These are phyloP conservation scores for Eupithecia exiguata DNA, from an alignment of 2,888 invertebrate genomes.

Conservation along the genomic window DNA sequence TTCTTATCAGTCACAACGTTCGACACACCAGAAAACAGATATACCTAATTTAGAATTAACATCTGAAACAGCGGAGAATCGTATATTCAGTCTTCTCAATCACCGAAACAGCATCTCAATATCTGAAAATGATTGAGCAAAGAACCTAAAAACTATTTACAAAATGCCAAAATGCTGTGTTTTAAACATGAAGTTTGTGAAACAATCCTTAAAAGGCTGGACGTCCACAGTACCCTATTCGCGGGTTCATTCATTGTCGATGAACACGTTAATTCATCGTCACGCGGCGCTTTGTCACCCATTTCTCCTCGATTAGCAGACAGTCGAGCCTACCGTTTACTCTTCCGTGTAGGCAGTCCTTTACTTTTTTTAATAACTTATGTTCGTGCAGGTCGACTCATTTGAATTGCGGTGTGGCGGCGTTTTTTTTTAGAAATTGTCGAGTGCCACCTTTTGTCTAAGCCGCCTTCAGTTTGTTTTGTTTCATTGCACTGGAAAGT, in stretches of 20 bases:
- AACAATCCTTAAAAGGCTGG: neutral
- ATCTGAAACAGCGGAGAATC: neutral
- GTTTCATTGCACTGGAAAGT: conserved; percentile 33
- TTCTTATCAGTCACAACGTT: neutral
- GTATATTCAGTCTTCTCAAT: neutral
- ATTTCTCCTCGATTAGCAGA: conserved; percentile 14
- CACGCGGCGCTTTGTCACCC: neutral
- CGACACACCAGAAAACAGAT: neutral
- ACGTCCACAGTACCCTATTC: neutral
- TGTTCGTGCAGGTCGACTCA: conserved; percentile 67
- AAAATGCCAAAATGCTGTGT: neutral
- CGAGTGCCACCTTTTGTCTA: conserved; percentile 70
- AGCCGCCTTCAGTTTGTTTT: conserved; percentile 62
- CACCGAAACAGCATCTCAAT: neutral
- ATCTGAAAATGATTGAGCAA: neutral
- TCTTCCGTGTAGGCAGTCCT: conserved; percentile 26
- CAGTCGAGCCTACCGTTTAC: conserved; percentile 13
- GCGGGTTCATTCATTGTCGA: neutral
- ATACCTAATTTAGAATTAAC: neutral
- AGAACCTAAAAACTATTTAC: neutral
- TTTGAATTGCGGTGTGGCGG: conserved; percentile 57
- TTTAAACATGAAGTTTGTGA: neutral
- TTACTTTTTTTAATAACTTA: conserved; percentile 84
- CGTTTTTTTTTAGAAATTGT: conserved; percentile 74
- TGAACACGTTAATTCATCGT: too few species aligned